These are phyloP conservation scores for Phyllostomus discolor DNA, from an alignment of 2,113 vertebrate genomes.

Conservation along the genomic window DNA sequence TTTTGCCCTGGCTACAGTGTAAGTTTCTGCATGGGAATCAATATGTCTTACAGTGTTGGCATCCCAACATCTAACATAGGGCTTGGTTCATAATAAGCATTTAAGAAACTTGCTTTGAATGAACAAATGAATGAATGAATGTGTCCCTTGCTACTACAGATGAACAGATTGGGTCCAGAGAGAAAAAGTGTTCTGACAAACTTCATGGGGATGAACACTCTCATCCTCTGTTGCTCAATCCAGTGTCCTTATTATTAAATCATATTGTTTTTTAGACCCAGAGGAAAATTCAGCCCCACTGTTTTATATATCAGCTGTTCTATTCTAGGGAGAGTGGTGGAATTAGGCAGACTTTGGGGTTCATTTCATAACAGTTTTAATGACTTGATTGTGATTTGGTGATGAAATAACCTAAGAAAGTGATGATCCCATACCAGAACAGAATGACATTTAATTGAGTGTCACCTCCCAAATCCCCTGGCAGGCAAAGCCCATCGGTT, in stretches of 20 bases:
- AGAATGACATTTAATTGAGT: neutral
- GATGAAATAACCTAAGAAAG: neutral
- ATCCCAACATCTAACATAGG: neutral
- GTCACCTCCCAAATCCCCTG: neutral
- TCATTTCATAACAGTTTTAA: neutral
- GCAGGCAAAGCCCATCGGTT: neutral
- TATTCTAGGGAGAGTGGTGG: neutral
- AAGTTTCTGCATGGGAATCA: neutral
- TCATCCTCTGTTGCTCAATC: neutral
- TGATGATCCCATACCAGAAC: neutral
- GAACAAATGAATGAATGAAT: neutral
- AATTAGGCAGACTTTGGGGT: neutral
- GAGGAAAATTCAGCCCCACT: neutral
- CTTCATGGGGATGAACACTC: neutral
- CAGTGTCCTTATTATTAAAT: neutral
- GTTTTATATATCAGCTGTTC: neutral
- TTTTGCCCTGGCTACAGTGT: neutral
- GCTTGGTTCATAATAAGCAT: neutral
- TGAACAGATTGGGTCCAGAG: neutral
- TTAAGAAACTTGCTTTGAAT: neutral
- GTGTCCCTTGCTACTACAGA: neutral
- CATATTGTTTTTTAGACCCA: neutral
- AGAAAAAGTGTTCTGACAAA: neutral
- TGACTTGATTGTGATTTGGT: neutral
- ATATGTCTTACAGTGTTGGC: neutral